These are phyloP conservation scores for Aplidium turbinatum DNA, from an alignment of 23 tunicate genomes.

Conservation along the genomic window DNA sequence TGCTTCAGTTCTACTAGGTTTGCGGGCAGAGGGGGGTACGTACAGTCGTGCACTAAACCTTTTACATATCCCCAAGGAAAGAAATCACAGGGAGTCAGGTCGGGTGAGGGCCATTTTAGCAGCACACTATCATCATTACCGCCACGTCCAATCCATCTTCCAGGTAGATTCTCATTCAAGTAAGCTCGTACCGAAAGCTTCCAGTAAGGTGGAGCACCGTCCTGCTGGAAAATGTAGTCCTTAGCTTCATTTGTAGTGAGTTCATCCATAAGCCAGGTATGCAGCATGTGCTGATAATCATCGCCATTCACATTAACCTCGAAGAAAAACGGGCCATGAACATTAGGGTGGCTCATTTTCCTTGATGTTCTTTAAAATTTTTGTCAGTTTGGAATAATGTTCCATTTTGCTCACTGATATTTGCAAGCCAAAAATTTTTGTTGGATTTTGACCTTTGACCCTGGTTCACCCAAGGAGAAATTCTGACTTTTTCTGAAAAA, in stretches of 20 bases:
- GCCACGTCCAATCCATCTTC: conserved; percentile 24
- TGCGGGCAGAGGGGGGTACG: conserved; percentile 19
- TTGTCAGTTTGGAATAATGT: no score
- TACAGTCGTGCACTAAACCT: conserved; percentile 16
- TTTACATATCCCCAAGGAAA: conserved; percentile 28
- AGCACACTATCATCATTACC: conserved; percentile 4
- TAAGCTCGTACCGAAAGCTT: conserved; percentile 18
- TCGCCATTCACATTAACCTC: conserved; percentile 33
- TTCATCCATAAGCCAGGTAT: conserved; percentile 17
- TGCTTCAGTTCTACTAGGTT: conserved; percentile 16
- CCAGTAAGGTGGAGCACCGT: conserved; percentile 35
- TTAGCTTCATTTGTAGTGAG: conserved; percentile 9
- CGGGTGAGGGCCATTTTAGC: conserved; percentile 21
- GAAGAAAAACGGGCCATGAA: conserved; percentile 29
- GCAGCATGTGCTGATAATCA: conserved; percentile 18
- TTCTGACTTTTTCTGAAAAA: no score
- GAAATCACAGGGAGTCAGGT: conserved; percentile 26
- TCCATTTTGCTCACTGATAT: no score
- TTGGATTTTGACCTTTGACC: no score
- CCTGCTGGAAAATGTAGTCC: conserved; percentile 26
- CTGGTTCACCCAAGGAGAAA: no score
- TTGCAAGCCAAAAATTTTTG: no score
- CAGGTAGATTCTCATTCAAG: conserved; percentile 19
- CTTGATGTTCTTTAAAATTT: no score
- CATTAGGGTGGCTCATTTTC: no score